Conservation (phyloP, 2,888 invertebrate species). For the Malthinus flaveolus region DNA sequence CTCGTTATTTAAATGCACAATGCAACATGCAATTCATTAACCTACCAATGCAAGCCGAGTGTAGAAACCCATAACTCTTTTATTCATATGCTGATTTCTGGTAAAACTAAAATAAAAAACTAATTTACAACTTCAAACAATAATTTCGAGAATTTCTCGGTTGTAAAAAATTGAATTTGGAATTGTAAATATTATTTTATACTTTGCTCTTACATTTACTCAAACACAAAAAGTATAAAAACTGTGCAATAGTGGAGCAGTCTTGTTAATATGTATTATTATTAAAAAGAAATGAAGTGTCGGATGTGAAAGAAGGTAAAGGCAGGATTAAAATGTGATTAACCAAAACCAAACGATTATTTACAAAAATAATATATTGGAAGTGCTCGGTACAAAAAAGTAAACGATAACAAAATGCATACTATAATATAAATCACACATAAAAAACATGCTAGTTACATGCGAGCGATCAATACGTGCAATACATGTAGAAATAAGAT, state of each 20-base stretch:
- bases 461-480: conserved; percentile 19
- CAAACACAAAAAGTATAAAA: too few relatives aligned
- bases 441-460: conserved; percentile 33
- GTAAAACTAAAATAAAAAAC: conserved; percentile 51
- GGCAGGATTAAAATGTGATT: conserved; percentile 24
- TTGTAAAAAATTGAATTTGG: not conserved
- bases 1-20: too few relatives aligned
- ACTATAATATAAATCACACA: conserved; percentile 34
- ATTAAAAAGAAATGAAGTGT: too few relatives aligned
- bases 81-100: conserved; percentile 53
- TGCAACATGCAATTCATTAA: conserved; percentile 33
- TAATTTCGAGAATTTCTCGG: not conserved
- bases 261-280: too few relatives aligned
- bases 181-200: not conserved
- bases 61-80: conserved; percentile 30
- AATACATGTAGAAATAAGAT: not conserved
- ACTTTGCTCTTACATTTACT: not conserved
- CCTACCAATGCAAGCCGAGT: conserved; percentile 42
- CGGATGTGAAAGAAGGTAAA: conserved; percentile 10
- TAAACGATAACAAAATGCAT: conserved; percentile 17
- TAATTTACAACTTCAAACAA: not conserved
- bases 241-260: too few relatives aligned
- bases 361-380: conserved; percentile 41
- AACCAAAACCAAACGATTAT: conserved; percentile 40
- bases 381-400: conserved; percentile 21